Evolutionary conservation across 2,888 invertebrate species (phyloP), one percentile per base, ranked within the genome.

Genomic region (Hypena proboscidalis): DNA sequence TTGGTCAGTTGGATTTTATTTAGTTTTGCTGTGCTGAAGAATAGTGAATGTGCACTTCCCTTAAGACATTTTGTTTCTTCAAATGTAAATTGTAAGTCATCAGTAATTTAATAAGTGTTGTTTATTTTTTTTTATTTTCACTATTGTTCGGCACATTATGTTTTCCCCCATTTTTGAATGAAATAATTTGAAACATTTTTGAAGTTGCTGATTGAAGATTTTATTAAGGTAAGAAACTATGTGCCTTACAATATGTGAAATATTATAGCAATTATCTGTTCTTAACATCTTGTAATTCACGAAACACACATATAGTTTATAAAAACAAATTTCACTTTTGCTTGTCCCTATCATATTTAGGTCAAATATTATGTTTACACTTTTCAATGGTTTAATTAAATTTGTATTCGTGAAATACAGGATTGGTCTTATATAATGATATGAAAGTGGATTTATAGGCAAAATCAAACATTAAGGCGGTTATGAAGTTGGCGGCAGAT

Each of bases 61-160:
- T 75, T 82, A 77, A 83, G 65, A 70, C 78, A 78, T 74, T 56
- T 56, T 61, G 55, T 55, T 59, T 59, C 48, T 43, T 55, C 43
- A 65, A 60, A 56, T 67, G 56, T 69, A 60, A 54, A 58, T 58
- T 59, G 56, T 65, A 53, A 58, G 64, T 53, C 48, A 60, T 36
- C 8, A 34, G 33, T 51, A 51, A 59, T 47, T 64, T 57, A 36
- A 25, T 55, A 60, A 65, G 58, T 70, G 58, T 64, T 70, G 49
- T 67, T 57, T 61, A 48, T 64, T 70, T 63, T 74, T 75, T 72
- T 74, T 60, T 69, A 66, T 43, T 94, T 94, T 95, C 95, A 95
- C 95, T 95, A 95, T 95, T 95, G 95, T 95, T 95, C 94, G 95
- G 95, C 95, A 95, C 95, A 93, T 88, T 67, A 88, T 88, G 76